phyloP scores from a whole-genome alignment of 2,113 vertebrate species.

The Tychaedon coryphoeus region DNA sequence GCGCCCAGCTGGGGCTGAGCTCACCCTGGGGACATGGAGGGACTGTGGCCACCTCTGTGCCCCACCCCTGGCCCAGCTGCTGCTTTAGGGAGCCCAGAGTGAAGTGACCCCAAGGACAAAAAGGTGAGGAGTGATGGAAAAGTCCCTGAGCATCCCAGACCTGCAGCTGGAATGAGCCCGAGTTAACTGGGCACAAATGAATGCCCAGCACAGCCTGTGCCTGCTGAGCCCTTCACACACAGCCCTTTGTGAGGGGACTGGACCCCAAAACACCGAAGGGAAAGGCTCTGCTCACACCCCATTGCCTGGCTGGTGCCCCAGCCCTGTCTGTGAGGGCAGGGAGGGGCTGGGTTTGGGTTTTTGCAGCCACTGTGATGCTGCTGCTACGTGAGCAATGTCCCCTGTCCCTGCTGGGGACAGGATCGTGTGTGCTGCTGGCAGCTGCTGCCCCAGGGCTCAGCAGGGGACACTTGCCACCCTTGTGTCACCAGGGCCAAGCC shows the following conservation, averaged over 20 bases:
- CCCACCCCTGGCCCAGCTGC: background rate
- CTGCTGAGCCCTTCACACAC: background rate
- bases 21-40: background rate
- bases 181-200: fast-evolving
- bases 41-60: background rate
- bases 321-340: background rate
- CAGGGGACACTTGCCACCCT: background rate
- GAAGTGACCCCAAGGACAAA: background rate
- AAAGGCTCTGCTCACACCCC: background rate
- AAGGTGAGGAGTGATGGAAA: background rate
- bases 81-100: background rate
- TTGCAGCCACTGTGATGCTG: background rate
- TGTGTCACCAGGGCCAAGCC: background rate
- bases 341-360: background rate
- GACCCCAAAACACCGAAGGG: background rate
- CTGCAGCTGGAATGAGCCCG: background rate
- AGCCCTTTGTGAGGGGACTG: background rate
- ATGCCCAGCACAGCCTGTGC: background rate
- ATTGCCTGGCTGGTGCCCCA: background rate
- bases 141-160: background rate
- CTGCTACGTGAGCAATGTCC: background rate
- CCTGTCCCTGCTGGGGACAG: background rate
- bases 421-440: background rate
- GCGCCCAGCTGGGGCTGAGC: background rate
- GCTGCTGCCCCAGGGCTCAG: conserved; percentile 7